Base-by-base conservation (phyloP, 2,888 invertebrate species). In the Pyrochroa serraticornis region DNA sequence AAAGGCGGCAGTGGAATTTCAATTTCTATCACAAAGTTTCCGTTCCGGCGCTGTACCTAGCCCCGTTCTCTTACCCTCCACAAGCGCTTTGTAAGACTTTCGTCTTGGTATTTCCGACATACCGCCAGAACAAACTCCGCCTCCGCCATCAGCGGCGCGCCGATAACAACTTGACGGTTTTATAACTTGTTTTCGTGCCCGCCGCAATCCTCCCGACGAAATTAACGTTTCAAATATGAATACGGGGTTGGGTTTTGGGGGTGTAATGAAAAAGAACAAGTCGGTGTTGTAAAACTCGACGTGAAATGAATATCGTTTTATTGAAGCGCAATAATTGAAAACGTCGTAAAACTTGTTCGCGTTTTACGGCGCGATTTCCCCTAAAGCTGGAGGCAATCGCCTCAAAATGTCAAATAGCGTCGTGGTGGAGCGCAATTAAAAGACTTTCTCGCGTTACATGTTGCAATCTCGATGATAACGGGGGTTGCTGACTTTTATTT, bases 11-110 rank as follows among this genome's bases (percentile, higher is more conserved):
- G 67, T 65, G 74, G 73, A 74, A 74, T 73, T 74, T 71, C 73
- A 74, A 74, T 74, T 74, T 72, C 71, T 71, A 64, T 38, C 55
- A 68, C 72, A 70, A 72, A 73, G 72, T 73, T 73, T 72, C 69
- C 66, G 66, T 67, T 22, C 22, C 22, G 22, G 3, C 22, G 66
- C 61, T 67, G 66, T 63, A 70, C 69, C 70, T 70, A 68, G 65
- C 57, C 41, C 59, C 45, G 47, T 45, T 53, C 57, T 51, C 63
- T 56, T 33, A 61, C 58, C 64, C 64, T 69, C 71, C 70, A 65
- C 72, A 72, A 70, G 65, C 69, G 67, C 72, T 71, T 73, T 72
- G 71, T 69, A 66, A 70, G 71, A 64, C 70, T 71, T 69, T 67
- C 71, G 66, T 70, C 71, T 69, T 64, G 69, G 68, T 69, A 70